Evolutionary conservation across 2,888 invertebrate species (phyloP).

Genomic region (Trissoscelio sp.): DNA sequence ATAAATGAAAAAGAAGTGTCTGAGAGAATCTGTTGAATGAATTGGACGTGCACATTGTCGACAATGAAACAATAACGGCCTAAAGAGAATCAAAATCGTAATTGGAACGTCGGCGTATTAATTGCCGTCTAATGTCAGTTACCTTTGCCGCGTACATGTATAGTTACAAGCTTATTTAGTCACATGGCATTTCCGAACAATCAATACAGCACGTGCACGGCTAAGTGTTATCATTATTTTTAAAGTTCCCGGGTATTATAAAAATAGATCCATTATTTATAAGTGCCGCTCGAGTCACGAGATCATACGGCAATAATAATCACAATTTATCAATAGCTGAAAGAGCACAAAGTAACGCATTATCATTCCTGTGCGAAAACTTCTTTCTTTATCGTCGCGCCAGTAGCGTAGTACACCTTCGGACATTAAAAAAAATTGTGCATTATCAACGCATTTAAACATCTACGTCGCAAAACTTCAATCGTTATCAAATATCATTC

Average conservation of each 20-base stretch:
- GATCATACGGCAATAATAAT: constrained; percentile 16
- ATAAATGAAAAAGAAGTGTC: constrained; percentile 12
- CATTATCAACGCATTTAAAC: not conserved
- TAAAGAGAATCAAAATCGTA: constrained; percentile 40
- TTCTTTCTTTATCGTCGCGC: constrained; percentile 9
- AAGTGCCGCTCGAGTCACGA: constrained; percentile 17
- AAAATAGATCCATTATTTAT: constrained; percentile 44
- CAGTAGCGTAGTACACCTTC: not conserved
- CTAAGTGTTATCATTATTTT: constrained; percentile 37
- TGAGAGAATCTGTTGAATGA: constrained; percentile 27
- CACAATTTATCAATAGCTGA: constrained; percentile 10
- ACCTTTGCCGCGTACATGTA: constrained; percentile 31
- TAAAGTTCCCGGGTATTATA: constrained; percentile 21
- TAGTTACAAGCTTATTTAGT: constrained; percentile 37
- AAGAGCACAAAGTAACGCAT: not conserved
- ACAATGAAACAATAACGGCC: constrained; percentile 26
- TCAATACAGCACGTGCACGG: constrained; percentile 42
- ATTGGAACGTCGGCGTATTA: constrained; percentile 49
- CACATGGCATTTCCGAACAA: constrained; percentile 42
- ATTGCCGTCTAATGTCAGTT: constrained; percentile 56
- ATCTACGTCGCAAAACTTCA: constrained; percentile 3
- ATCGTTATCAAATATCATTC: constrained; percentile 25
- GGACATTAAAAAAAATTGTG: constrained; percentile 4
- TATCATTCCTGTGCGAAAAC: constrained; percentile 7
- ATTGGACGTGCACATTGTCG: constrained; percentile 10